Evolutionary conservation across 2,797 vertebrate genomes (phyloP), one percentile per base, ranked within the genome.

Genomic region (Lacerta bilineata): DNA sequence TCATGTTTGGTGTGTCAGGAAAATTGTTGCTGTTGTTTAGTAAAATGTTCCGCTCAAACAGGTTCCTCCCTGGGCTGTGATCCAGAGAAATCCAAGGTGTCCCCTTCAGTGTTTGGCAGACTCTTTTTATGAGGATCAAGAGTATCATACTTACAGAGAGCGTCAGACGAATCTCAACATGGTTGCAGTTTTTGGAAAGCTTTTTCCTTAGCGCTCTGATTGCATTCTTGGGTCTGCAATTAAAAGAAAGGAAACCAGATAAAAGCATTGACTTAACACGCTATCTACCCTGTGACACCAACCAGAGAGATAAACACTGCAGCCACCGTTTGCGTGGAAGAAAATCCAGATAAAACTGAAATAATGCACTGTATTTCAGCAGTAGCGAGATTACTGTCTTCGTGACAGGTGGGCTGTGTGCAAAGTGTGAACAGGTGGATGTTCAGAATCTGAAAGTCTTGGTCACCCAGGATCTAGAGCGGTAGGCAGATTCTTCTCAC

Each of bases 131-230:
- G 43, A 89, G 88, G 87, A 93, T 82, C 11, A 87, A 33, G 7
- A n/a, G 8, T 88, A 80, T 90, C 91, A 76, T 96, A 97, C 97
- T 97, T 95, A 98, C 97, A 83, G 96, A 97, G 90, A 98, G 95
- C 29, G 95, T 95, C 80, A 97, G 96, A 77, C 95, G 95, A 83
- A 98, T 97, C 95, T 98, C 97, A 89, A 96, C 96, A 91, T 97
- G 96, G 92, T 97, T 98, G 92, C 96, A 97, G 92, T 98, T 97
- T 97, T 97, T 97, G 59, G 95, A 95, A 88, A 98, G 96, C 69
- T 95, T 97, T 94, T 97, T 98, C 93, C 96, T 97, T 61, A 98
- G 90, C 1, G 97, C 97, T 95, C 96, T 97, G 71, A 97, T 94
- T 69, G 97, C 97, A 91, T 98, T 97, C 95, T 96, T 97, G 88